Base-by-base conservation (phyloP, 2,888 invertebrate species). In the Trissolcus brochymenae region DNA sequence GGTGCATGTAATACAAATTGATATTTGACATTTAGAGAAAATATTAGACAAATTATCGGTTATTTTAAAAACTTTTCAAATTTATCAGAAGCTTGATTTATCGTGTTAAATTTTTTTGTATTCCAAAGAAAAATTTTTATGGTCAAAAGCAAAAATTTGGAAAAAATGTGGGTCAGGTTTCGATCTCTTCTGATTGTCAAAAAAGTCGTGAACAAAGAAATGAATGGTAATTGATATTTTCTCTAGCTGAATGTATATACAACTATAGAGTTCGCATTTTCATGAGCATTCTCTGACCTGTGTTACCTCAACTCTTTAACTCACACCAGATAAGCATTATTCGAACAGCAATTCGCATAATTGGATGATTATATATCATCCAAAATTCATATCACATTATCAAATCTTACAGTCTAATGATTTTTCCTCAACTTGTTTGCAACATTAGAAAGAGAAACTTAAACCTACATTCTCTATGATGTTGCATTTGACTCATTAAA, bases 201-300 rank as follows among this genome's bases (percentile, higher is more conserved):
- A 25, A 25, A 25, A 25, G 25, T 25, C 19, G 2, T 29, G 16
- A 16, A 62, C 55, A 25, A 53, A 57, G 43, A 57, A 29, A 41
- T 64, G 59, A 71, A 62, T 41, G 21, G 64, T 62, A 43, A 43
- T 57, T 51, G 60, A 60, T 68, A 57, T 51, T 61, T 51, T 61
- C 57, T 71, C 57, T 35, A 13, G 53, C 65, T 72, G 65, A 72
- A 72, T 72, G n/a, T n/a, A 65, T 72, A 65, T 61, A 59, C 49
- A 25, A 62, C 50, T 72, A 46, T 25, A 3, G 4, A 25, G 59
- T 65, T 59, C 60, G 53, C 67, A 72, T 67, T 77, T 77, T 68
- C 72, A 77, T 77, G 59, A 73, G 64, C 72, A 57, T 72, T 64
- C 57, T 76, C 73, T 67, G 68, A 73, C 77, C 77, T 77, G 77